Evolutionary conservation across 2,888 invertebrate genomes (phyloP), one percentile per base, ranked within the genome.

Genomic region (Leptinotarsa juncta): DNA sequence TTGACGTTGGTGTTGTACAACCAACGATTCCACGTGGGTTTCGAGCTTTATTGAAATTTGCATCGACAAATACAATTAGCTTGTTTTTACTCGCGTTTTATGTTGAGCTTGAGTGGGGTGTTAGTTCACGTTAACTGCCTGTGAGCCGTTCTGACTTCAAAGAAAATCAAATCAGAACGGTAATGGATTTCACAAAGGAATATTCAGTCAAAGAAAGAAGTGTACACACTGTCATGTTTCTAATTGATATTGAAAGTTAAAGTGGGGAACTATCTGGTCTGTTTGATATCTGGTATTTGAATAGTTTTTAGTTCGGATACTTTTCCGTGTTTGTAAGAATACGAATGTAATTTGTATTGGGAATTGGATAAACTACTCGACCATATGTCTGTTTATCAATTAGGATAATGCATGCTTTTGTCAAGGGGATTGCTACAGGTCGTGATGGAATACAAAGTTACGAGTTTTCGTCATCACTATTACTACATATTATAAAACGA

Each of bases 21-120:
- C 71, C 48, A 68, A 72, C 71, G 73, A 73, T 71, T 78, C 57
- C n/a, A 20, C 60, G 42, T 51, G 67, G 65, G 72, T 60, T 70
- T 68, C 65, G 23, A 53, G 77, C 72, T 77, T 78, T 77, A 81
- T 81, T 81, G 76, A 77, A 79, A 79, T 78, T 79, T 78, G 78
- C 79, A 79, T 81, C 76, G 78, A 77, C 78, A 78, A 78, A 78
- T 78, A 78, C 78, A 79, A 81, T 81, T 81, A 81, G 77, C 75
- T 73, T 76, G 78, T 79, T 81, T 80, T 79, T 77, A 75, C 75
- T 74, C 74, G 75, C 74, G 74, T 72, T 80, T 78, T 76, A 79
- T 74, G 75, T 76, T 70, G 70, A 66, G 67, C 75, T 73, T 60
- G 60, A 60, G 60, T 60, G 60, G 72, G 76, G 79, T 79, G 79